These are phyloP conservation scores for Silurus aristotelis DNA, from an alignment of 2,797 vertebrate species.

Conservation along the genomic window DNA sequence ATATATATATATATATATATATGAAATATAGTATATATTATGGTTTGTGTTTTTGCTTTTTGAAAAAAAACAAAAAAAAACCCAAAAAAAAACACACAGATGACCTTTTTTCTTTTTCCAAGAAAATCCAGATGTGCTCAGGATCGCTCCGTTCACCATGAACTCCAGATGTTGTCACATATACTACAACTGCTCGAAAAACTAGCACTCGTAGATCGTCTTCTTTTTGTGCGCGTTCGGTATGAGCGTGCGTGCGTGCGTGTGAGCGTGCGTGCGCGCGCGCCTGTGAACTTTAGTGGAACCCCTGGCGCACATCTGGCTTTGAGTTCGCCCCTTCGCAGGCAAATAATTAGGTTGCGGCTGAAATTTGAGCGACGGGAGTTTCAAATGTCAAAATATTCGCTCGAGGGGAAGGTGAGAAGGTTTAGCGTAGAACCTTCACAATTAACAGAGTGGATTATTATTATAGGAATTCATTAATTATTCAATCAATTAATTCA, in stretches of 20 bases:
- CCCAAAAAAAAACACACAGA: too few species aligned
- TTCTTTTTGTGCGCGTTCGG: neutral
- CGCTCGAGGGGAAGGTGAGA: conserved; percentile 24
- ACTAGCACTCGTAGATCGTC: neutral
- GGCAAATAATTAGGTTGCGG: conserved; percentile 52
- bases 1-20: neutral
- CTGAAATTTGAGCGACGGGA: conserved; percentile 44
- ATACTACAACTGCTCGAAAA: neutral
- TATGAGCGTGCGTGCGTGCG: neutral
- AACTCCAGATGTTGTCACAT: too few species aligned
- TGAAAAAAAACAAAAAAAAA: too few species aligned
- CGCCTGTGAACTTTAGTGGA: conserved; percentile 34
- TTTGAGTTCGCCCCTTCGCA: conserved; percentile 35
- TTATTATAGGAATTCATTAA: too few species aligned
- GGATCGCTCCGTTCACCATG: too few species aligned
- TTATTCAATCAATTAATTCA: neutral
- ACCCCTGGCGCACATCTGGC: conserved; percentile 44
- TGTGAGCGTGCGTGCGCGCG: neutral
- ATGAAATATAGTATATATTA: too few species aligned
- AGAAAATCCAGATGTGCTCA: too few species aligned
- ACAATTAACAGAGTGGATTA: neutral
- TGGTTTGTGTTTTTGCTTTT: too few species aligned
- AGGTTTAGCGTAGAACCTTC: conserved; percentile 5
- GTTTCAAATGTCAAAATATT: conserved; percentile 48
- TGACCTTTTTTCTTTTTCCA: too few species aligned